Conservation (phyloP, 2,113 vertebrate species). For the Toxotes chatareus region DNA sequence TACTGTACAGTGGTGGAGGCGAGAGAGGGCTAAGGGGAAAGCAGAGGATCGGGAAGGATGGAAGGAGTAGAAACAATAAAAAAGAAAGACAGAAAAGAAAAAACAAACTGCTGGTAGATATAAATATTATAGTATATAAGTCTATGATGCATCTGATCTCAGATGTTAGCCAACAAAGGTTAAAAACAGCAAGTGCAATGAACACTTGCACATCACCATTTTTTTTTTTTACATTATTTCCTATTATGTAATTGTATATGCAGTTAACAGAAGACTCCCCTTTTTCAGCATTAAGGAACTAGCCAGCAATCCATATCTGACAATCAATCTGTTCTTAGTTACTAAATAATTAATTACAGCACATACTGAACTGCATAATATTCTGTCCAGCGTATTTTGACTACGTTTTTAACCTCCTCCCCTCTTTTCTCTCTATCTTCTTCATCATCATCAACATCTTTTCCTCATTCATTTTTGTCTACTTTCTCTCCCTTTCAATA, state of each 20-base stretch:
- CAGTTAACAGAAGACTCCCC: neutral
- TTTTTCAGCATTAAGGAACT: neutral
- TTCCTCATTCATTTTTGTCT: neutral
- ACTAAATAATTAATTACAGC: neutral
- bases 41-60: neutral
- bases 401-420: neutral
- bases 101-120: neutral
- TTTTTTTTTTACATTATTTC: neutral
- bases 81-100: neutral
- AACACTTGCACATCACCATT: neutral
- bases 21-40: neutral
- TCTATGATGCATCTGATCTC: neutral
- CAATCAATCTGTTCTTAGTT: neutral
- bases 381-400: neutral
- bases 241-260: neutral
- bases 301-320: neutral
- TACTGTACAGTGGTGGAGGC: neutral
- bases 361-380: neutral
- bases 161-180: neutral
- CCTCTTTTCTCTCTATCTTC: neutral
- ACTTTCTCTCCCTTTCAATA: neutral
- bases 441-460: neutral
- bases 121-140: neutral
- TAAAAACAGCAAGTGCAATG: neutral
- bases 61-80: slow-evolving; percentile 4